Conservation (phyloP, 2,888 invertebrate genomes). For the Dastarcus helophoroides region DNA sequence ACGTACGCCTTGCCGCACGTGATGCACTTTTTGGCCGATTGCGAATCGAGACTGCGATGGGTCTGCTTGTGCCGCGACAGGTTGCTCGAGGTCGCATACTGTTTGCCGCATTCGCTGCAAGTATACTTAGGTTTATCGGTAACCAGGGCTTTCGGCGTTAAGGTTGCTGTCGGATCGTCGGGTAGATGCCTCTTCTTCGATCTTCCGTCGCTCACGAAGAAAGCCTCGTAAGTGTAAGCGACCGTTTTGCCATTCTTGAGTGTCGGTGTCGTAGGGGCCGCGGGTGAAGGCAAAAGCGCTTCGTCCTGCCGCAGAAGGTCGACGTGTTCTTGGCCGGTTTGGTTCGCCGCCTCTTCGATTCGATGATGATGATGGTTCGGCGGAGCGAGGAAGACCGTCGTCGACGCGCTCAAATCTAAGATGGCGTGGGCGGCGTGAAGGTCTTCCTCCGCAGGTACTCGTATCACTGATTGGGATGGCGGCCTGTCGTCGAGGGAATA, state of each 20-base stretch:
- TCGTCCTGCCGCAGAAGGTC: conserved; percentile 8
- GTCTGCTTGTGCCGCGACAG: conserved; percentile 85
- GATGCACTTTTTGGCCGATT: conserved; percentile 86
- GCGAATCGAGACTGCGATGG: conserved; percentile 83
- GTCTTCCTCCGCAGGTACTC: conserved; percentile 67
- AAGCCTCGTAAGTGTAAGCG: conserved; percentile 85
- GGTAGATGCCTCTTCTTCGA: conserved; percentile 46
- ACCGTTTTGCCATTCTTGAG: conserved; percentile 53
- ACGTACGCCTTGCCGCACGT: conserved; percentile 95
- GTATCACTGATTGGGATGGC: conserved; percentile 39
- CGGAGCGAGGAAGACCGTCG: conserved; percentile 57
- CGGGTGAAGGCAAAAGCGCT: conserved; percentile 9
- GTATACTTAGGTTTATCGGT: conserved; percentile 47
- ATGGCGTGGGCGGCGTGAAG: conserved; percentile 82
- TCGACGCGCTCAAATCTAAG: conserved; percentile 77
- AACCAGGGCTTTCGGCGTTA: conserved; percentile 18
- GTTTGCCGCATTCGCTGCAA: conserved; percentile 83
- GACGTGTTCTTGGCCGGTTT: conserved; percentile 7
- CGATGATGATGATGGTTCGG: conserved; percentile 25
- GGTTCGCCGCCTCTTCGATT: conserved; percentile 8
- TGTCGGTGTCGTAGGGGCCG: conserved; percentile 1
- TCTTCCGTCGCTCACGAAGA: conserved; percentile 79
- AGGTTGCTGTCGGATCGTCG: conserved; percentile 20
- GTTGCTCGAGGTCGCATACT: conserved; percentile 83
- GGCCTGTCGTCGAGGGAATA: conserved; percentile 68